A percentile compares a stretch with the other conserved stretches of the same genome.
These are phyloP conservation scores for Agonopterix alstromeriana DNA, from an alignment of 2,888 invertebrate genomes.

Conservation along the genomic window DNA sequence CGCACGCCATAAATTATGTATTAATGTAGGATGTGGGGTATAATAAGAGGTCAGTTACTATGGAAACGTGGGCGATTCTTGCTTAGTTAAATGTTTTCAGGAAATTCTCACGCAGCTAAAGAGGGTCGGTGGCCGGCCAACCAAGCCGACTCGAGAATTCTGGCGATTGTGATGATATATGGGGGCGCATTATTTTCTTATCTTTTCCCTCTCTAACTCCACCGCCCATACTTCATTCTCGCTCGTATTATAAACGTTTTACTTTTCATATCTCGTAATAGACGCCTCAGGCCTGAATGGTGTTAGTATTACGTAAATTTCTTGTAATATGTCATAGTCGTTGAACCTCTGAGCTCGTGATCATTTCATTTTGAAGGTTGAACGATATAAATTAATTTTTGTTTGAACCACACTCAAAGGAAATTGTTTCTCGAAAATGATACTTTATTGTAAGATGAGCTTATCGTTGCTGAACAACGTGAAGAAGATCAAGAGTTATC, in stretches of 20 bases:
- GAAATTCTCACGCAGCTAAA: slow-evolving; percentile 52
- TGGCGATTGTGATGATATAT: slow-evolving; percentile 75
- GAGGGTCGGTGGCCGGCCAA: slow-evolving; percentile 60
- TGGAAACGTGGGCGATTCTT: slow-evolving; percentile 26
- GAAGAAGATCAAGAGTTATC: slow-evolving; percentile 23
- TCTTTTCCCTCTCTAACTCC: slow-evolving; percentile 74
- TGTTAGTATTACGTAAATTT: slow-evolving; percentile 64
- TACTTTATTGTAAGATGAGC: slow-evolving; percentile 37
- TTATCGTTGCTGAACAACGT: slow-evolving; percentile 35
- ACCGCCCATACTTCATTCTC: slow-evolving; percentile 69
- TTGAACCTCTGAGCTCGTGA: slow-evolving; percentile 33
- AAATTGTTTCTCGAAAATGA: slow-evolving; percentile 53
- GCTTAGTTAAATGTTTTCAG: slow-evolving; percentile 64
- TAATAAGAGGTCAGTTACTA: slow-evolving; percentile 27
- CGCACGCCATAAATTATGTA: slow-evolving; percentile 21
- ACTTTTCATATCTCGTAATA: slow-evolving; percentile 57
- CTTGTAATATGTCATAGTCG: slow-evolving; percentile 53
- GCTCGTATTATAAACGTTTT: slow-evolving; percentile 68
- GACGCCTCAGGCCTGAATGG: slow-evolving; percentile 32
- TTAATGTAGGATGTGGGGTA: slow-evolving; percentile 20
- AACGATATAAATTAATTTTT: slow-evolving; percentile 52
- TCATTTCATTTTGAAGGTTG: slow-evolving; percentile 44
- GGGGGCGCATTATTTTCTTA: slow-evolving; percentile 74
- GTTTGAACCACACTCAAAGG: slow-evolving; percentile 41
- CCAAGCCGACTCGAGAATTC: slow-evolving; percentile 57